Conservation (phyloP, 2,888 invertebrate genomes). For the Trichacis sp. region DNA sequence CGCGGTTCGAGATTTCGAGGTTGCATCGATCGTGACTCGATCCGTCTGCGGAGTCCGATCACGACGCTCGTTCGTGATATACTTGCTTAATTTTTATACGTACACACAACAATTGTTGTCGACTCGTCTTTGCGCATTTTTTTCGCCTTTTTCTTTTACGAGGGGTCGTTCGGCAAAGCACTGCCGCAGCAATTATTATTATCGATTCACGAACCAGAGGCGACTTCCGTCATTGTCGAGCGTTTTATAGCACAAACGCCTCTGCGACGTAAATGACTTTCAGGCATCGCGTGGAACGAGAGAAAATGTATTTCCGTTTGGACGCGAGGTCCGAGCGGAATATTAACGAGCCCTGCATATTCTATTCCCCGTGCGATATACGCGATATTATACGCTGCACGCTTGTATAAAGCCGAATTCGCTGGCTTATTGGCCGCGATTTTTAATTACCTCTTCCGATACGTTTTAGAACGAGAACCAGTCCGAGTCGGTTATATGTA, state of each 20-base stretch:
- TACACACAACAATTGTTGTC: too few relatives aligned
- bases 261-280: conserved; percentile 35
- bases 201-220: too few relatives aligned
- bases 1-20: conserved; percentile 58
- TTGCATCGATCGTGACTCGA: conserved; percentile 59
- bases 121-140: too few relatives aligned
- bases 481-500: conserved; percentile 55
- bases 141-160: too few relatives aligned
- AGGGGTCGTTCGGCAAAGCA: too few relatives aligned
- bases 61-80: conserved; percentile 47
- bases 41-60: conserved; percentile 47
- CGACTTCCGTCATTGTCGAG: too few relatives aligned
- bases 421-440: conserved; percentile 58
- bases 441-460: conserved; percentile 64
- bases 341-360: too few relatives aligned
- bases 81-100: conserved; percentile 21
- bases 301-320: conserved; percentile 46
- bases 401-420: too few relatives aligned
- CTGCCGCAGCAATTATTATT: too few relatives aligned
- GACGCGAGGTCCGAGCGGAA: conserved; percentile 33
- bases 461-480: conserved; percentile 63
- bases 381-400: too few relatives aligned
- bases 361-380: too few relatives aligned
- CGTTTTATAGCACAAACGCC: too few relatives aligned
- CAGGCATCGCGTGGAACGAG: conserved; percentile 43